These are phyloP conservation scores for Chelonus insularis DNA, from an alignment of 1,140 invertebrate species.

Conservation along the genomic window DNA sequence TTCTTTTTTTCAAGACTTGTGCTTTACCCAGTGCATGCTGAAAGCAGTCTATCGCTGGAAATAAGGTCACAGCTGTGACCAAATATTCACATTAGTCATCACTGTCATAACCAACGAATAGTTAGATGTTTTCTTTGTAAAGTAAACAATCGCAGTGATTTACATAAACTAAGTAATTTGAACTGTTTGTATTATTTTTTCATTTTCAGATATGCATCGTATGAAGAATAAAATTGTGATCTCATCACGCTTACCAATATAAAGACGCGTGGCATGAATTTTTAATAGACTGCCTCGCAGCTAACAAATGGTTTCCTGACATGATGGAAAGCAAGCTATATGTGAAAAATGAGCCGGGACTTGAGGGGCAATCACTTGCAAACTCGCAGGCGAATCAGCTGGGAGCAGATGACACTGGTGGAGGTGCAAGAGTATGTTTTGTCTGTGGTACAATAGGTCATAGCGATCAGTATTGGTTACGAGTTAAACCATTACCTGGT, in stretches of 20 bases:
- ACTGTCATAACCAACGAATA: not conserved
- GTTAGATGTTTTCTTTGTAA: not conserved
- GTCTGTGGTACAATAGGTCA: conserved; percentile 80
- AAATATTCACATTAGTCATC: conserved; percentile 33
- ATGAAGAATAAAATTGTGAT: conserved; percentile 3
- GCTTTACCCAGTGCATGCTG: not conserved
- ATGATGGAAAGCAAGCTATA: conserved; percentile 58
- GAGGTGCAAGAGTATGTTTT: conserved; percentile 70
- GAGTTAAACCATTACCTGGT: conserved; percentile 67
- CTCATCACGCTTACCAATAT: conserved; percentile 16
- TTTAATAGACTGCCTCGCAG: conserved; percentile 23
- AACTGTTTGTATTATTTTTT: not conserved
- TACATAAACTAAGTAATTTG: too few species aligned
- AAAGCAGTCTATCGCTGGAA: conserved; percentile 20
- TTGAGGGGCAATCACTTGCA: conserved; percentile 48
- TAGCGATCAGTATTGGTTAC: conserved; percentile 70
- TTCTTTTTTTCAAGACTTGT: not conserved
- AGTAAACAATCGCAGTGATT: too few species aligned
- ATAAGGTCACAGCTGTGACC: conserved; percentile 31
- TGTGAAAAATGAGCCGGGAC: conserved; percentile 57
- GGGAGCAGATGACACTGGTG: conserved; percentile 33
- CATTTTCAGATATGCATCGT: conserved; percentile 10
- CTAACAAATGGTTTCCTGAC: conserved; percentile 54
- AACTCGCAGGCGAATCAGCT: conserved; percentile 39
- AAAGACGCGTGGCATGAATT: conserved; percentile 16